Conservation (phyloP, 37 sponge, comb jelly and placozoan species). For the Hexactinellida sp. region DNA sequence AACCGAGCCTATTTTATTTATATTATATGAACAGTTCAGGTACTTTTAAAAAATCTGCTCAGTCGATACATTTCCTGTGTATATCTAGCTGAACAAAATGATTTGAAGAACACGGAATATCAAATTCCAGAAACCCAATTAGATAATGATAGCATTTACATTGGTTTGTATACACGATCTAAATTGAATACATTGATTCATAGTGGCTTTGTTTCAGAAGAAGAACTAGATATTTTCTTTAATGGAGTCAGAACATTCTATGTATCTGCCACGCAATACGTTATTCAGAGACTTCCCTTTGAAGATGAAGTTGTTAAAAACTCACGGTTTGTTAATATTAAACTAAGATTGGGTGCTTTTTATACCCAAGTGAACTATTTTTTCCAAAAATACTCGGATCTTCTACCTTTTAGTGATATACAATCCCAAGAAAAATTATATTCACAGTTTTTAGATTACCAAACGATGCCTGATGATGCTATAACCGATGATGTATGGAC, state of each 20-base stretch:
- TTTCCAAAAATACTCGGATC: background rate
- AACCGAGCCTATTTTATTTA: background rate
- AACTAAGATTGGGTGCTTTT: background rate
- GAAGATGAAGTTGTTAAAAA: background rate
- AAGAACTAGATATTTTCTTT: background rate
- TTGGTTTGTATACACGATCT: background rate
- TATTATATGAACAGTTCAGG: background rate
- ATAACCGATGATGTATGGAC: background rate
- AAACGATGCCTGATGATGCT: background rate
- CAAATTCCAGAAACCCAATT: background rate
- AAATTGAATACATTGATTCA: background rate
- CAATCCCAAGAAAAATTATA: background rate
- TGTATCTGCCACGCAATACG: background rate
- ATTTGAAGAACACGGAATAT: background rate
- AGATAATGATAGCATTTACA: background rate
- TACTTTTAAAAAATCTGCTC: background rate
- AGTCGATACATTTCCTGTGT: background rate
- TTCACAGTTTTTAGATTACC: background rate
- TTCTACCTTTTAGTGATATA: background rate
- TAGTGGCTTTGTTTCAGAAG: background rate
- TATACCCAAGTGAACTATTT: background rate
- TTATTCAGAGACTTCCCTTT: background rate
- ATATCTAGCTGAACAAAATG: background rate
- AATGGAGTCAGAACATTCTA: background rate
- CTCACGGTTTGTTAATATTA: background rate